Evolutionary conservation across 1,140 invertebrate genomes (phyloP), one percentile per base, ranked within the genome.

Genomic region (Copidosoma floridanum): DNA sequence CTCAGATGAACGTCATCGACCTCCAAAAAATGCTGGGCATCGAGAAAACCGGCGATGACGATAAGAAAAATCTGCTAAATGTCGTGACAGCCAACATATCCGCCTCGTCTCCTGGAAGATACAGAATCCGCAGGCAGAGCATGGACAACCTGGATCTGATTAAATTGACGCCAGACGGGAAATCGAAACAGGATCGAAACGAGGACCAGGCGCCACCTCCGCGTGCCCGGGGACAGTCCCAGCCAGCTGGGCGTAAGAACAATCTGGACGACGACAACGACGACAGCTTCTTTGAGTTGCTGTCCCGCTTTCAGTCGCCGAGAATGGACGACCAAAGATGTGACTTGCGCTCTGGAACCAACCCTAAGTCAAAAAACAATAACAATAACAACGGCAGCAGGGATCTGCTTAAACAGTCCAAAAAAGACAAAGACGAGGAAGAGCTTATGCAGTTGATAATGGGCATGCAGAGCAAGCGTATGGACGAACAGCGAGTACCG

Each of bases 281-380:
- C n/a, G n/a, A n/a, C n/a, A n/a, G n/a, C n/a, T 97, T 99, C 82
- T 97, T 98, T 73, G 95, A 98, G 69, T 81, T 97, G 54, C 74
- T 99, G 1, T 90, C 88, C 11, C 85, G 91, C n/a, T 94, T 94
- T 68, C 97, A 99, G 75, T 93, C 94, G 7, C 92, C 95, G 68
- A 83, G 97, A 46, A 97, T 99, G 90, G 95, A 99, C 72, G 97
- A 98, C 76, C 97, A 99, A 78, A 84, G 97, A 16, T 98, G 95
- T 65, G 87, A 88, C 5, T 82, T 95, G 3, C 74, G 78, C 3
- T n/a, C n/a, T n/a, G n/a, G n/a, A n/a, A n/a, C n/a, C n/a, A n/a
- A n/a, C n/a, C n/a, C n/a, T n/a, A n/a, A n/a, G n/a, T n/a, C n/a
- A n/a, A 79, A 72, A 61, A 67, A 70, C 10, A 76, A 71, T 12